These are phyloP conservation scores for Parazoanthus atlanticus DNA, from an alignment of 92 coral and sea anemone genomes.

Conservation along the genomic window DNA sequence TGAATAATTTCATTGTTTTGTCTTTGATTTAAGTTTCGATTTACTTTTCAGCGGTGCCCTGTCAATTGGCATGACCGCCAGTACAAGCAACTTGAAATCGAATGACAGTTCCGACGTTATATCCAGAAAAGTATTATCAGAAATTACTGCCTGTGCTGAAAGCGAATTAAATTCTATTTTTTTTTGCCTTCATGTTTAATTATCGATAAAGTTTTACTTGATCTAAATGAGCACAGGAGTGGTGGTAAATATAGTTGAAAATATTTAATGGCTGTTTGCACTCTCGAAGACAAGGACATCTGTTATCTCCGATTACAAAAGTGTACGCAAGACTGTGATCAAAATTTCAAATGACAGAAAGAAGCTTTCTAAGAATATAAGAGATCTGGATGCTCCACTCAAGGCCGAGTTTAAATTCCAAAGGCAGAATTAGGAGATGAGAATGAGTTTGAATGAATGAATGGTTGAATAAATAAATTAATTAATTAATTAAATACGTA, in stretches of 20 bases:
- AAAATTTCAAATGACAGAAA: neutral
- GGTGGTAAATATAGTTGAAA: slow-evolving; percentile 27
- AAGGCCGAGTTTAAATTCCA: too few relatives aligned
- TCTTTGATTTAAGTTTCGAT: slow-evolving; percentile 8
- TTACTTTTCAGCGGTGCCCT: slow-evolving; percentile 15
- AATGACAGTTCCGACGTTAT: neutral
- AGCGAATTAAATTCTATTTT: slow-evolving; percentile 26
- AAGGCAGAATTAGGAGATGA: too few relatives aligned
- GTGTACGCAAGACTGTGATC: neutral
- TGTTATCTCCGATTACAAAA: slow-evolving; percentile 23
- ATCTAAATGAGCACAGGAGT: slow-evolving; percentile 21
- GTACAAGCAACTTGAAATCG: neutral
- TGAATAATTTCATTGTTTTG: slow-evolving; percentile 8
- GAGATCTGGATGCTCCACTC: slow-evolving; percentile 8
- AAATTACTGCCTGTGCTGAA: slow-evolving; percentile 25
- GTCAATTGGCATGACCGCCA: neutral
- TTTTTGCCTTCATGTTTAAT: slow-evolving; percentile 17
- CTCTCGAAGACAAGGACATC: slow-evolving; percentile 7
- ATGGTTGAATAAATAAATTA: too few relatives aligned
- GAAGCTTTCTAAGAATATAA: slow-evolving; percentile 26
- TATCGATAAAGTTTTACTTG: slow-evolving; percentile 25
- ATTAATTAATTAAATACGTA: too few relatives aligned
- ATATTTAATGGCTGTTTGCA: slow-evolving; percentile 35
- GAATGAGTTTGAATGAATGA: too few relatives aligned
- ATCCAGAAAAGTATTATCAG: slow-evolving; percentile 15